Evolutionary conservation across 2,888 invertebrate species (phyloP).

Genomic region (Diloba caeruleocephala): DNA sequence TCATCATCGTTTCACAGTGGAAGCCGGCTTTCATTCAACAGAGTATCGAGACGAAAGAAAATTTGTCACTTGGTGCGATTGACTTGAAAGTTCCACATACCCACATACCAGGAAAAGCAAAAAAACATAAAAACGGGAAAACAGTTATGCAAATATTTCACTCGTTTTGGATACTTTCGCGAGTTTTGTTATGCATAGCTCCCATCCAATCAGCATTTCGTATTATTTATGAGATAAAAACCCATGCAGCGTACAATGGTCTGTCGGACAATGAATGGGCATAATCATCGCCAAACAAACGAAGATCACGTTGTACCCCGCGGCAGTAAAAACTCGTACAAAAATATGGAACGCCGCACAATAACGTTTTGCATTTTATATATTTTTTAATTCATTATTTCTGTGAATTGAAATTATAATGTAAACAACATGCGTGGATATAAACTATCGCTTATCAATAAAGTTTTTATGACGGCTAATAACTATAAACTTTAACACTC

Average conservation of each 20-base stretch:
- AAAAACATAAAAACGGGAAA: conserved; percentile 37
- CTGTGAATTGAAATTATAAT: conserved; percentile 3
- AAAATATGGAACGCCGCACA: conserved; percentile 39
- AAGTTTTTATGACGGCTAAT: background rate
- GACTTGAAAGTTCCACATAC: conserved; percentile 18
- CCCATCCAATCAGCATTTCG: conserved; percentile 52
- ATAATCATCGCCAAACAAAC: conserved; percentile 72
- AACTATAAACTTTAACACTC: background rate
- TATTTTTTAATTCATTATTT: conserved; percentile 4
- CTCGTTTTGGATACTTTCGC: conserved; percentile 46
- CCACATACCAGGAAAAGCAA: conserved; percentile 12
- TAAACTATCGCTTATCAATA: background rate
- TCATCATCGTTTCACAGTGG: too few species aligned
- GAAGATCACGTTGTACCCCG: conserved; percentile 63
- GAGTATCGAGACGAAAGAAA: background rate
- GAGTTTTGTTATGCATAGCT: conserved; percentile 51
- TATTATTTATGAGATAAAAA: conserved; percentile 58
- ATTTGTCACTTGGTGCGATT: background rate
- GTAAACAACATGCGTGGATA: background rate
- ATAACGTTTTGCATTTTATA: conserved; percentile 22
- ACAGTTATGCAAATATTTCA: conserved; percentile 45
- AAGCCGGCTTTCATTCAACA: too few species aligned
- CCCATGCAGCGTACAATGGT: conserved; percentile 60
- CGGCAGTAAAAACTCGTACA: conserved; percentile 55
- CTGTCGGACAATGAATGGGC: conserved; percentile 64